A percentile compares a stretch with the other conserved stretches of the same genome.
Evolutionary conservation across 2,888 invertebrate genomes (phyloP).

Genomic region (Diaperis boleti): DNA sequence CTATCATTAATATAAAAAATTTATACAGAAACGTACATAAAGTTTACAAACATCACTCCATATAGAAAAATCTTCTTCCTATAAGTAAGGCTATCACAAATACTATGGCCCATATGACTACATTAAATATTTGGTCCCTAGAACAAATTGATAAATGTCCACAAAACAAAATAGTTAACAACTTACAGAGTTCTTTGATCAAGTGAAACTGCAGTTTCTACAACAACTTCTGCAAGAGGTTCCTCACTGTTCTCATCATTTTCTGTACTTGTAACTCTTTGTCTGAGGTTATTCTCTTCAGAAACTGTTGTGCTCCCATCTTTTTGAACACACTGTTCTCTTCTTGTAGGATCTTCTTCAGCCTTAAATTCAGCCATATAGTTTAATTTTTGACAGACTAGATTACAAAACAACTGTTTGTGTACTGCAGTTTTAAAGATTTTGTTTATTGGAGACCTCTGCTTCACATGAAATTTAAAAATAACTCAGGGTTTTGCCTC

Average conservation of each 20-base stretch:
- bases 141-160: slow-evolving; percentile 48
- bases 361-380: slow-evolving; percentile 56
- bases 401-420: too few relatives aligned
- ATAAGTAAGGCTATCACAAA: slow-evolving; percentile 66
- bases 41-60: slow-evolving; percentile 53
- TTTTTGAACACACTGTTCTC: slow-evolving; percentile 48
- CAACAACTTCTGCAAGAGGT: slow-evolving; percentile 41
- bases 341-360: slow-evolving; percentile 61
- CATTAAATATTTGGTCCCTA: slow-evolving; percentile 68
- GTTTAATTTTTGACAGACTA: too few relatives aligned
- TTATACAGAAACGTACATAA: slow-evolving; percentile 19
- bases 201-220: slow-evolving; percentile 54
- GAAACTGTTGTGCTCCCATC: slow-evolving; percentile 42
- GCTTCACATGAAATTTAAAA: too few relatives aligned
- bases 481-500: too few relatives aligned
- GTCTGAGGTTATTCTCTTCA: slow-evolving; percentile 44
- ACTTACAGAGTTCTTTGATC: slow-evolving; percentile 61
- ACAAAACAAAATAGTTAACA: slow-evolving; percentile 25
- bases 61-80: slow-evolving; percentile 67
- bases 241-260: slow-evolving; percentile 39
- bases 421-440: too few relatives aligned
- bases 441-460: too few relatives aligned
- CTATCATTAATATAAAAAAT: slow-evolving; percentile 18
- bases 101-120: slow-evolving; percentile 66
- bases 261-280: slow-evolving; percentile 42